These are phyloP conservation scores for Rhyacophila brunnea DNA, from an alignment of 1,140 invertebrate genomes.

Conservation along the genomic window DNA sequence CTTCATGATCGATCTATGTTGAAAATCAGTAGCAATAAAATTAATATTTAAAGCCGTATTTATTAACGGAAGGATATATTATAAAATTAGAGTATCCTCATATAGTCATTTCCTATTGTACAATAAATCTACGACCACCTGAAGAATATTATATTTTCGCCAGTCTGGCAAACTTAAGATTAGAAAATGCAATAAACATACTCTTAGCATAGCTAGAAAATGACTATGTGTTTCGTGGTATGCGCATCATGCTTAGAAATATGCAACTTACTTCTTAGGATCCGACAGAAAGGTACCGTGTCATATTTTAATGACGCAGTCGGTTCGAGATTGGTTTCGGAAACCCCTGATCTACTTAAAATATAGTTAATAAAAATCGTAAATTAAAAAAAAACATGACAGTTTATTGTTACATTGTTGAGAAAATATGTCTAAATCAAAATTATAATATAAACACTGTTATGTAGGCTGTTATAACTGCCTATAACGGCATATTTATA, in stretches of 20 bases:
- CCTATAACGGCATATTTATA: neutral
- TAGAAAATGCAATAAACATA: conserved; percentile 9
- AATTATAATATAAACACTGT: conserved; percentile 2
- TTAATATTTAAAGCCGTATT: no score
- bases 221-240: conserved; percentile 4
- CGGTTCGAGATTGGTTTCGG: neutral
- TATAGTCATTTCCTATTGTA: neutral
- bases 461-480: conserved; percentile 10
- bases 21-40: no score
- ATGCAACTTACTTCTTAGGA: neutral
- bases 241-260: conserved; percentile 1
- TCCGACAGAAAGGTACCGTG: neutral
- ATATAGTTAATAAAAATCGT: neutral
- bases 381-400: neutral
- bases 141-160: conserved; percentile 1
- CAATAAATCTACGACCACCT: neutral
- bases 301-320: neutral
- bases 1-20: no score
- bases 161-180: conserved; percentile 3
- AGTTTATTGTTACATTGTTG: conserved; percentile 11
- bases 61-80: no score
- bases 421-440: conserved; percentile 8
- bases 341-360: neutral
- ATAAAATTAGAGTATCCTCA: neutral
- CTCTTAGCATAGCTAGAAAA: conserved; percentile 2